Evolutionary conservation across 2,888 invertebrate genomes (phyloP), one percentile per base, ranked within the genome.

Genomic region (Seira ritae): DNA sequence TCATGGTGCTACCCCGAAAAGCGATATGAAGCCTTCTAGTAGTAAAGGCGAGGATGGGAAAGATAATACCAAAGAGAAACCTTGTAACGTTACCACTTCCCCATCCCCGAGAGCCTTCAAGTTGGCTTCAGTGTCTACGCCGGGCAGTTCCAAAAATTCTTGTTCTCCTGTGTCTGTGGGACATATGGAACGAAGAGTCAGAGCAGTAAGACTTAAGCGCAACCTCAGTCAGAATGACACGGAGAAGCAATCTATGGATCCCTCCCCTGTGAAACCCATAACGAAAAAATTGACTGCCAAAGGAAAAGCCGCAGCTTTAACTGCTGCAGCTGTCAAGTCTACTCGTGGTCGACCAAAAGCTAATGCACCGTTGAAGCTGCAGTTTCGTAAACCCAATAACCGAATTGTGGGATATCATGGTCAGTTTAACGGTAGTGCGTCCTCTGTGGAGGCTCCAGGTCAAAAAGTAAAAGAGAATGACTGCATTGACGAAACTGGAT

Each of bases 31-130:
- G 1, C 46, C 37, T 23, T 31, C 62, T 3, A 4, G 6, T 60
- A 60, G 23, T 22, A n/a, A 20, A 4, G 31, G 3, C 2, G 31
- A 22, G 24, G 60, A 60, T 4, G 24, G 4, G n/a, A 62, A 74
- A n/a, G 74, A 80, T 15, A 68, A 73, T 68, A 81, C 81, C 81
- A 81, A 81, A 81, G 81, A 81, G 20, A 76, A 50, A 75, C 0
- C 42, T 8, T 42, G 19, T 31, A 80, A 65, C 20, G 76, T 76
- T 81, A 80, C 80, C 75, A 71, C 70, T 31, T 55, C 55, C 55
- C 55, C 55, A 17, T 75, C 81, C 23, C 76, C 81, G 12, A 31
- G 81, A 42, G 81, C 71, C 12, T 76, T 81, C 12, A 81, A 81
- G 17, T n/a, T 76, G 55, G 81, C 81, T 19, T 75, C 81, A 0